Evolutionary conservation across 2,888 invertebrate species (phyloP), one percentile per base, ranked within the genome.

Genomic region (Allacma fusca): DNA sequence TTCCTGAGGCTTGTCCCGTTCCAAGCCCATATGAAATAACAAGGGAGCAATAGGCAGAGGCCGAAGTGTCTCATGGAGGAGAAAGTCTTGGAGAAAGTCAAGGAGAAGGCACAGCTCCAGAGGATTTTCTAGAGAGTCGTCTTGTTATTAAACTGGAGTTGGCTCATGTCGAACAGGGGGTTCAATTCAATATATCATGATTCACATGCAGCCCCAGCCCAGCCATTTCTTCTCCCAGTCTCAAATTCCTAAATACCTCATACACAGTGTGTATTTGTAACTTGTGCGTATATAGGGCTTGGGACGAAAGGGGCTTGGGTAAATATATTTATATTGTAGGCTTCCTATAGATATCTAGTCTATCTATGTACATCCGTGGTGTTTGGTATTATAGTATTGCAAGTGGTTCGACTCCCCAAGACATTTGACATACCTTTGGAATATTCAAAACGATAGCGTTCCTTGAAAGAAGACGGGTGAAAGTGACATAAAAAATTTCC

Each of bases 161-260:
- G 26, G 28, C 34, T 72, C 62, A 34, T 72, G 72, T 62, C 72
- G 28, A 72, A 72, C 59, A 72, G 26, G 16, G 50, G 70, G 21
- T 44, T 29, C 26, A 21, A 59, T 71, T 72, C 72, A 59, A 72
- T 72, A 72, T 59, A 72, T 72, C 71, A 71, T 71, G 50, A 50
- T 50, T 50, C 50, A 50, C 1, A 50, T 50, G 50, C 9, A 50
- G 16, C 16, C 5, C n/a, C n/a, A n/a, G 40, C 40, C 13, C n/a
- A 29, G 16, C 19, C 29, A 65, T 65, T 24, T 16, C 2, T 21
- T 24, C 7, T 28, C 9, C 24, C 26, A 21, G 24, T 24, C 26
- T 1, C 26, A 44, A 1, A 70, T 44, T 70, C 70, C 70, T 43
- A 70, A 70, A 34, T 16, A 43, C 43, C 40, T 44, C n/a, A n/a